Evolutionary conservation across 2,888 invertebrate species (phyloP).

Genomic region (Actias luna): DNA sequence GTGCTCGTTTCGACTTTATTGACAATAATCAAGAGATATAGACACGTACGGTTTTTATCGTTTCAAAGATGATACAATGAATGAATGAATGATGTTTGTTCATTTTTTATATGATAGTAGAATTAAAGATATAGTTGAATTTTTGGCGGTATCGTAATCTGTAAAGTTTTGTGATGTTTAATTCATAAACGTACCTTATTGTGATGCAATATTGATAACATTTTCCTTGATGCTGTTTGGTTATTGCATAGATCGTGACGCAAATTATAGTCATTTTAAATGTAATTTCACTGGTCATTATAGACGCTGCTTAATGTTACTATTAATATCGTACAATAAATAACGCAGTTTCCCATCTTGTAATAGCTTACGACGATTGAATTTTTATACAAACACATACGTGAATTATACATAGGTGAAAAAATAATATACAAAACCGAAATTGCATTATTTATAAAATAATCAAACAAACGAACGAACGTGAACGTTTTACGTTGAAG

Average conservation of each 20-base stretch:
- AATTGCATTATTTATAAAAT: conserved; percentile 10
- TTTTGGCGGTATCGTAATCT: too few relatives aligned
- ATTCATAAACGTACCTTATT: too few relatives aligned
- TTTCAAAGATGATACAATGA: too few relatives aligned
- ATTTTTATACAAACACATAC: conserved; percentile 12
- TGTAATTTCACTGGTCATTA: neutral
- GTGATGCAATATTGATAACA: too few relatives aligned
- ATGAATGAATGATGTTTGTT: too few relatives aligned
- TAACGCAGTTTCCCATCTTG: conserved; percentile 7
- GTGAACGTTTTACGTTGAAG: neutral
- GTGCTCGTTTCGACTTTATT: too few relatives aligned
- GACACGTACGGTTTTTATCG: too few relatives aligned
- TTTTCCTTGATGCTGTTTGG: too few relatives aligned
- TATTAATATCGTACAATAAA: conserved; percentile 6
- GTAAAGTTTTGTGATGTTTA: too few relatives aligned
- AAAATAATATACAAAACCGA: neutral
- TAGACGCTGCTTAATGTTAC: neutral
- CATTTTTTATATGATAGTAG: too few relatives aligned
- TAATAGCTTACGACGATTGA: conserved; percentile 9
- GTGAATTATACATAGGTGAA: conserved; percentile 15
- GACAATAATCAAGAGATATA: too few relatives aligned
- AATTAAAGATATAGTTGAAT: too few relatives aligned
- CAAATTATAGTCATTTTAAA: neutral
- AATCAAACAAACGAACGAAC: conserved; percentile 6
- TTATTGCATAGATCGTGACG: neutral